These are phyloP conservation scores for Neoscelio sp. DNA, from an alignment of 2,888 invertebrate genomes.

Conservation along the genomic window DNA sequence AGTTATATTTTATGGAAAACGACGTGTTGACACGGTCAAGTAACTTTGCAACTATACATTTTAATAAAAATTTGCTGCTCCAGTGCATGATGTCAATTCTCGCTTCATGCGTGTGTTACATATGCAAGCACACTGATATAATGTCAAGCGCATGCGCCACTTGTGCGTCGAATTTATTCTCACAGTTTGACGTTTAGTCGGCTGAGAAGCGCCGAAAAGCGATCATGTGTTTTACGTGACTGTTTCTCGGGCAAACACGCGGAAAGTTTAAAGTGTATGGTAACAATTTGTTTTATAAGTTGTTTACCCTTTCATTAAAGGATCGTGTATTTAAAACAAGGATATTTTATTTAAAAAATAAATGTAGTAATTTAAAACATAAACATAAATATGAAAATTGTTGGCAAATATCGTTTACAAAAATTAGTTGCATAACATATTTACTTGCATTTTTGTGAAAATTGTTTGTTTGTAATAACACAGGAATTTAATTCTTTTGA, in stretches of 20 bases:
- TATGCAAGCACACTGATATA: constrained; percentile 21
- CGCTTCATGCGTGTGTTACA: constrained; percentile 34
- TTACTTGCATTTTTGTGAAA: too few species aligned
- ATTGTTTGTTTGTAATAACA: too few species aligned
- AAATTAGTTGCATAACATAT: too few species aligned
- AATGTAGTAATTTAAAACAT: too few species aligned
- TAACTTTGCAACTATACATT: background rate
- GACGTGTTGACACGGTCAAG: constrained; percentile 2
- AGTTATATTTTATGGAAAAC: background rate
- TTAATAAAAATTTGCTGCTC: background rate
- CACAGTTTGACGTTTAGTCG: constrained; percentile 49
- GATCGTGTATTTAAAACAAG: too few species aligned
- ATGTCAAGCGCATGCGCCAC: constrained; percentile 46
- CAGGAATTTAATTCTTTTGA: too few species aligned
- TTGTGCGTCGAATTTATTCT: constrained; percentile 24
- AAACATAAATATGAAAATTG: too few species aligned
- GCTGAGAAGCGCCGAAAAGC: constrained; percentile 61
- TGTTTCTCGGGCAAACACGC: constrained; percentile 42
- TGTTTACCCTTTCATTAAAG: too few species aligned
- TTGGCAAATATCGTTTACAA: too few species aligned
- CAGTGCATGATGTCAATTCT: constrained; percentile 10
- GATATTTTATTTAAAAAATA: too few species aligned
- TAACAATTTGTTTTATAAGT: background rate
- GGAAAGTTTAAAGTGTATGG: constrained; percentile 32
- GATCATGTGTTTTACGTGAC: constrained; percentile 44